Conservation (phyloP, 2,888 invertebrate genomes). For the Eumacrocentrus americanus region DNA sequence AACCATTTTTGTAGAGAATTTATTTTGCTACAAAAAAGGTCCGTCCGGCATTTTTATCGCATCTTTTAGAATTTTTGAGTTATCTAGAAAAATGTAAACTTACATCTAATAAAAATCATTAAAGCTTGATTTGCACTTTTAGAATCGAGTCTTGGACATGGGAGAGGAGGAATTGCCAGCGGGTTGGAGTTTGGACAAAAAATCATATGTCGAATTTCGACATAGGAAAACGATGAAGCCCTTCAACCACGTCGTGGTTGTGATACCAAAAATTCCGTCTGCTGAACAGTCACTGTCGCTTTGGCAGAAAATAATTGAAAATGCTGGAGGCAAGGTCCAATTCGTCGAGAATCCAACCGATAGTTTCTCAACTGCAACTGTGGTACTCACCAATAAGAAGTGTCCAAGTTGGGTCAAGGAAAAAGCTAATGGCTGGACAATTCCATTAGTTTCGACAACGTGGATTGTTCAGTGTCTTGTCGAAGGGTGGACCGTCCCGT, state of each 20-base stretch:
- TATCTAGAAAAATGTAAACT: neutral
- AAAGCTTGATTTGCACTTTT: neutral
- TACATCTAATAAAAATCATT: too few relatives aligned
- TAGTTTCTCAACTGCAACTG: slow-evolving; percentile 51
- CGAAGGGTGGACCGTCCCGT: slow-evolving; percentile 65
- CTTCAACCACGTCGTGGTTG: slow-evolving; percentile 46
- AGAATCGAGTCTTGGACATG: slow-evolving; percentile 58
- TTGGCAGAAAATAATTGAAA: slow-evolving; percentile 69
- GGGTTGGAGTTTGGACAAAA: slow-evolving; percentile 67
- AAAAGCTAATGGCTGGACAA: slow-evolving; percentile 65
- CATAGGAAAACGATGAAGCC: slow-evolving; percentile 43
- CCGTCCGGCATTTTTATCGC: neutral
- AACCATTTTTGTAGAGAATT: neutral
- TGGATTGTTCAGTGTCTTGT: slow-evolving; percentile 76
- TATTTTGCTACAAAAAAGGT: neutral
- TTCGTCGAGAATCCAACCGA: slow-evolving; percentile 46
- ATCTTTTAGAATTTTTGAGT: neutral
- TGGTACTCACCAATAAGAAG: slow-evolving; percentile 69
- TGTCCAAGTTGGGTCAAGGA: slow-evolving; percentile 66
- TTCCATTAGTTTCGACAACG: slow-evolving; percentile 72
- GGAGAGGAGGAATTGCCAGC: slow-evolving; percentile 67
- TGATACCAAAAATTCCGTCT: slow-evolving; percentile 53
- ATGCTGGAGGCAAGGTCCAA: slow-evolving; percentile 62
- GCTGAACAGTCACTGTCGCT: slow-evolving; percentile 66
- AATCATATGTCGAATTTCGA: slow-evolving; percentile 60